Base-by-base conservation (phyloP, 1,140 invertebrate genomes). In the Chymomyza costata region DNA sequence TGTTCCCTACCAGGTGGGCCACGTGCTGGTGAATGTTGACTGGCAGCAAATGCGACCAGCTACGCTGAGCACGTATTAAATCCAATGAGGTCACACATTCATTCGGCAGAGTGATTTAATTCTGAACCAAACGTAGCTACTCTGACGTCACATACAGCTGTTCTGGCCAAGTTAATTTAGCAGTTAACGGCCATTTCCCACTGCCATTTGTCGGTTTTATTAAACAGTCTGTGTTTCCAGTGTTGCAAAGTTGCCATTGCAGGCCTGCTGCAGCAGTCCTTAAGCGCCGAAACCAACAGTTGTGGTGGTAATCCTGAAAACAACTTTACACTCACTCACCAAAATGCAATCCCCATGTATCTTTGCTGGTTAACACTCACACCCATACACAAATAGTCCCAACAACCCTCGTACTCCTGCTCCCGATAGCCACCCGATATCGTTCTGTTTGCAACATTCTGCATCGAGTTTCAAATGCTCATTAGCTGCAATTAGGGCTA, bases 51-150 rank as follows among this genome's bases (percentile, higher is more conserved):
- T 25, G n/a, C n/a, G n/a, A n/a, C n/a, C n/a, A 30, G 18, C 37
- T 28, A 48, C 38, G 38, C 44, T 32, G 49, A 61, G 52, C 61
- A 70, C 67, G 67, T 70, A 70, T 70, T 57, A 69, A 70, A 61
- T 61, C 61, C 61, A 69, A 69, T 70, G 55, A 65, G 51, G 60
- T 70, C 56, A 61, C 56, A 61, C 65, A 70, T 65, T 70, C 61
- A 69, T 70, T 65, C 51, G 61, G 6, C 30, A 65, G 65, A 69
- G 67, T 69, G 66, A 69, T 70, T 69, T 44, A 53, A 65, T 69
- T 69, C 47, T 55, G 25, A 30, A 48, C 34, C 35, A 25, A 18
- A 15, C 28, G 50, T 8, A 17, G 8, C 6, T 14, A 19, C 18
- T 8, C 11, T 40, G 28, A 16, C 45, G 14, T 40, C 53, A 18